Evolutionary conservation across 2,113 vertebrate genomes (phyloP), one percentile per base, ranked within the genome.

Genomic region (Ceyx cyanopectus): DNA sequence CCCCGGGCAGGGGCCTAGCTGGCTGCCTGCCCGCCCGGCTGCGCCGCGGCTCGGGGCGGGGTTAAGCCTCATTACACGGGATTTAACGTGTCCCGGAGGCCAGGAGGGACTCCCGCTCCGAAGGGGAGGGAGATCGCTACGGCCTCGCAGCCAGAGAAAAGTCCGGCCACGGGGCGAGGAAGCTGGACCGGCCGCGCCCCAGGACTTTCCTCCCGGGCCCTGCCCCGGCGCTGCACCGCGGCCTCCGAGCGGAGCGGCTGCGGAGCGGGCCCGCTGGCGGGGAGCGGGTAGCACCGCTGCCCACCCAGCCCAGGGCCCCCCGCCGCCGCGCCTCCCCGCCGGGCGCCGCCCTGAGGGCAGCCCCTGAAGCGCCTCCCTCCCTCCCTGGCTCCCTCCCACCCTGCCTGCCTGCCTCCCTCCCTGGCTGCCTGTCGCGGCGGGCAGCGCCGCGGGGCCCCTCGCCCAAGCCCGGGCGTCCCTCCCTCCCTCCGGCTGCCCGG

Each of bases 11-110:
- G 88, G 95, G 90, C 90, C 92, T 58, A 14, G 79, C 80, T 92
- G 91, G 81, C 94, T 72, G 92, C 50, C 83, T 85, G 92, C 86
- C 90, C 74, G 86, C 83, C 89, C 89, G 73, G 86, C 92, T 92
- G 78, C 54, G 68, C 72, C 60, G 91, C 75, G 88, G 56, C 94
- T 89, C 85, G 81, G 89, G 86, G 69, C 65, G 91, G 92, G 92
- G 92, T 91, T 90, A 91, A 90, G 92, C 92, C 85, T 94, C 83
- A 83, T 94, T 88, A 93, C 94, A 81, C 57, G 85, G 92, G 89
- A 83, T 90, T 93, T 90, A 88, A 86, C 76, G 78, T 87, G 86
- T 88, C 94, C 90, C 86, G 48, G 63, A 88, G 92, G 81, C 32
- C 89, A 20, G 84, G 34, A 72, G 83, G 70, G 41, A 85, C 56